Evolutionary conservation across 2,797 vertebrate genomes (phyloP), one percentile per base, ranked within the genome.

Genomic region (Notolepis coatsorum): DNA sequence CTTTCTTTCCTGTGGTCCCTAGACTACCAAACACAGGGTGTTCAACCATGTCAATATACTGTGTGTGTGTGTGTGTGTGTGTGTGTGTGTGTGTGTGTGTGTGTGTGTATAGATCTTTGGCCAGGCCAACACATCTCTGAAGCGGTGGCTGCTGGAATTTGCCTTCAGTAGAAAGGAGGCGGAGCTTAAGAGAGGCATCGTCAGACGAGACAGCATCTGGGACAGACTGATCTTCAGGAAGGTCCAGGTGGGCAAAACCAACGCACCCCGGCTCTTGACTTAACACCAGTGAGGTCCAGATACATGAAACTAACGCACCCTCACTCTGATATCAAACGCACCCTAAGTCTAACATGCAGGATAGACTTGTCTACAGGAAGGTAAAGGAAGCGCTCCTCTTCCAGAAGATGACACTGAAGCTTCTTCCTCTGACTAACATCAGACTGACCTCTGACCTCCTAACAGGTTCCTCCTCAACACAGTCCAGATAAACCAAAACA

Each of bases 201-300:
- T 99, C 25, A 90, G 96, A 78, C 95, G 91, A 75, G 92, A 98
- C 88, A 97, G 95, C 65, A 88, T 99, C 71, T 99, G 97, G 97
- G 97, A 99, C 77, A 93, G 84, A 54, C 89, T 99, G 0, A 94
- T 98, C 88, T 98, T 99, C 84, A 88, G 79, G 59, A 98, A 96
- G 86, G 94, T 99, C 64, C 97, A 98, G 96, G 97, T 98, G 89
- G 35, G 49, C 15, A 3, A 30, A 65, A 18, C 9, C 25, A 24
- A 20, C 38, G 13, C 5, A 21, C 28, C 12, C 9, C 38, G 17
- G 17, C n/a, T n/a, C n/a, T n/a, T n/a, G 84, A 54, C 89, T 99
- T 0, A 94, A 98, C 88, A 98, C 98, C 84, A 88, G 79, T 59
- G 98, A 96, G 86, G 94, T 99, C 64, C 97, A 98, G 96, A 97